Percentiles rank a stretch among this genome's conserved stretches.
phyloP scores from a whole-genome alignment of 92 coral and sea anemone species.

The Heliopora coerulea region DNA sequence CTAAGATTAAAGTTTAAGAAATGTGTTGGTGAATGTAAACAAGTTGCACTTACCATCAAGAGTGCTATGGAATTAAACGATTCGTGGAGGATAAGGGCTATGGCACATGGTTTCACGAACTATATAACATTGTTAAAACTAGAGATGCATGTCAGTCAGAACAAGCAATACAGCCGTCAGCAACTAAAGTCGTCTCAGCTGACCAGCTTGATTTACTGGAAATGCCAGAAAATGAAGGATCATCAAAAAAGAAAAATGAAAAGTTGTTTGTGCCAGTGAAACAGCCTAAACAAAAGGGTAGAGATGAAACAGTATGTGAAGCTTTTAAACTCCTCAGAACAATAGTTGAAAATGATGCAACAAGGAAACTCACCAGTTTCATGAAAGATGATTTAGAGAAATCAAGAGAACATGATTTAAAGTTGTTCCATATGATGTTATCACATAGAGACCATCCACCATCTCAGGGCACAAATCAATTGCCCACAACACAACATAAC shows the following conservation, averaged over 20 bases:
- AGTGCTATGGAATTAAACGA: constrained; percentile 24
- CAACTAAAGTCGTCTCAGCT: too few relatives aligned
- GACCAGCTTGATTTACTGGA: too few relatives aligned
- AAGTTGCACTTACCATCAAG: constrained; percentile 14
- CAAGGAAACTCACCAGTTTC: neutral
- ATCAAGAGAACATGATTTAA: constrained; percentile 22
- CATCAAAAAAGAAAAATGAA: neutral
- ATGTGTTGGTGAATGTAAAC: constrained; percentile 21
- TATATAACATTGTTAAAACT: constrained; percentile 7
- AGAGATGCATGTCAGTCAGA: constrained; percentile 19
- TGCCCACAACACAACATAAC: too few relatives aligned
- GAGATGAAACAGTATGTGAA: neutral
- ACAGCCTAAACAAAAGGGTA: neutral
- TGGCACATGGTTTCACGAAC: constrained; percentile 15
- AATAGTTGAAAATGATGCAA: constrained; percentile 8
- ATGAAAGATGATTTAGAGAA: constrained; percentile 9
- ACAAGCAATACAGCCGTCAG: constrained; percentile 11
- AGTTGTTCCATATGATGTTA: neutral
- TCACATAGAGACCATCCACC: too few relatives aligned
- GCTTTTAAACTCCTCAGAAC: neutral
- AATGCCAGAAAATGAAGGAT: neutral
- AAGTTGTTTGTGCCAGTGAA: constrained; percentile 26
- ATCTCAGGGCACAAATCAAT: too few relatives aligned
- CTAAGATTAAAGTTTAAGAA: constrained; percentile 15
- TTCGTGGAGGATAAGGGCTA: constrained; percentile 6